These are phyloP conservation scores for Genyomyrus donnyi DNA, from an alignment of 2,113 vertebrate species.

Conservation along the genomic window DNA sequence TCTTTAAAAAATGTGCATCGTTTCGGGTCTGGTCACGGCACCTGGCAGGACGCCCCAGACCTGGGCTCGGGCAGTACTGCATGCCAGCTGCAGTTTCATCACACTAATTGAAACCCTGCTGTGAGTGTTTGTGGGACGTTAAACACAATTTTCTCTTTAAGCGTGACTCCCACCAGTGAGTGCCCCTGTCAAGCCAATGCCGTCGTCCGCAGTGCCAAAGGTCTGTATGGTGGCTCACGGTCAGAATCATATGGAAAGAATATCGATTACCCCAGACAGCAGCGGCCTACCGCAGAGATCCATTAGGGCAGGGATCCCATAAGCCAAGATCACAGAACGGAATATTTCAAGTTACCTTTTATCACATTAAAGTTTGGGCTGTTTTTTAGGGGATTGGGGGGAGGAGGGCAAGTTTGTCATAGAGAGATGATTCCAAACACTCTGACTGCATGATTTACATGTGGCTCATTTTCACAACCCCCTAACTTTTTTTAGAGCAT, in stretches of 20 bases:
- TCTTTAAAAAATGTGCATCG: not conserved
- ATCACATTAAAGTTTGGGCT: not conserved
- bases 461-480: not conserved
- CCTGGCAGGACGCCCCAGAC: not conserved
- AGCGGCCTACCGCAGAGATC: not conserved
- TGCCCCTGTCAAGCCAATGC: not conserved
- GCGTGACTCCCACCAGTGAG: not conserved
- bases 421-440: not conserved
- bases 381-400: not conserved
- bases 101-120: constrained; percentile 20
- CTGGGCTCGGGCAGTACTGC: not conserved
- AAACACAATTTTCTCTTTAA: not conserved
- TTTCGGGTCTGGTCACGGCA: not conserved
- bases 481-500: not conserved
- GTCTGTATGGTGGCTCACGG: not conserved
- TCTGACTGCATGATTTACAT: not conserved
- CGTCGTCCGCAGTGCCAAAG: not conserved
- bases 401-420: not conserved
- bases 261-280: not conserved
- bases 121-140: constrained; percentile 1
- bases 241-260: not conserved
- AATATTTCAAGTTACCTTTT: not conserved
- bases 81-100: not conserved
- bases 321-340: not conserved
- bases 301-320: not conserved